These are phyloP conservation scores for Heterotis niloticus DNA, from an alignment of 2,113 vertebrate genomes.

Conservation along the genomic window DNA sequence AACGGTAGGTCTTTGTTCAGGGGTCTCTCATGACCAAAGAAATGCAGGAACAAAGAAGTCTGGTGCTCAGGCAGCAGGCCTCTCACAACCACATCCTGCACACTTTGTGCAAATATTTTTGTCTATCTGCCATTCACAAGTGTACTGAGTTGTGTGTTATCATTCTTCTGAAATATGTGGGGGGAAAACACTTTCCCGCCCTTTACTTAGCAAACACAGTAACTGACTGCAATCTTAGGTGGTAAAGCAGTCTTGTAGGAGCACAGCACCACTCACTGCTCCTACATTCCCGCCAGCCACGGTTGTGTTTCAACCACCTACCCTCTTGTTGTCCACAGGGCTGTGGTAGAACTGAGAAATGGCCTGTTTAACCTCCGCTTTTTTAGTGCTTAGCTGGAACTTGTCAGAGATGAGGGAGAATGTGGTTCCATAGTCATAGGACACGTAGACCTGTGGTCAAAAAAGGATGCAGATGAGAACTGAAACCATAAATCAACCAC, in stretches of 20 bases:
- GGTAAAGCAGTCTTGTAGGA: too few relatives aligned
- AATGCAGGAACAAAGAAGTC: not conserved
- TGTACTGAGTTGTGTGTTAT: too few relatives aligned
- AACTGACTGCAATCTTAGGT: not conserved
- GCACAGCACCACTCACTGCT: not conserved
- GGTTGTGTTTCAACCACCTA: constrained; percentile 51
- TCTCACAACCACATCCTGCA: not conserved
- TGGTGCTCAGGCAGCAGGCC: not conserved
- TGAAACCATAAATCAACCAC: too few relatives aligned
- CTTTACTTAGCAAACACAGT: not conserved
- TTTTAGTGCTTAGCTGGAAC: constrained; percentile 64
- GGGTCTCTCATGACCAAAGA: not conserved
- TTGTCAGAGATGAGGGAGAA: constrained; percentile 79
- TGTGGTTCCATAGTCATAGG: constrained; percentile 85
- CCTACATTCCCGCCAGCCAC: not conserved
- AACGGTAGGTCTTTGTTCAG: not conserved
- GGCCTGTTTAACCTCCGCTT: constrained; percentile 66
- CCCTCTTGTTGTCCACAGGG: constrained; percentile 86
- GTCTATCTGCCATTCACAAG: not conserved
- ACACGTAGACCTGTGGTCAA: constrained; percentile 80
- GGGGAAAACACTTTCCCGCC: not conserved
- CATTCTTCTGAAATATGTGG: not conserved
- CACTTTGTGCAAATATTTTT: not conserved
- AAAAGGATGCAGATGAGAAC: constrained; percentile 10
- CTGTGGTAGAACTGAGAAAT: constrained; percentile 98